A percentile compares a stretch with the other conserved stretches of the same genome.
These are phyloP conservation scores for Beroe ovata DNA, from an alignment of 37 sponge, comb jelly and placozoan species.

Conservation along the genomic window DNA sequence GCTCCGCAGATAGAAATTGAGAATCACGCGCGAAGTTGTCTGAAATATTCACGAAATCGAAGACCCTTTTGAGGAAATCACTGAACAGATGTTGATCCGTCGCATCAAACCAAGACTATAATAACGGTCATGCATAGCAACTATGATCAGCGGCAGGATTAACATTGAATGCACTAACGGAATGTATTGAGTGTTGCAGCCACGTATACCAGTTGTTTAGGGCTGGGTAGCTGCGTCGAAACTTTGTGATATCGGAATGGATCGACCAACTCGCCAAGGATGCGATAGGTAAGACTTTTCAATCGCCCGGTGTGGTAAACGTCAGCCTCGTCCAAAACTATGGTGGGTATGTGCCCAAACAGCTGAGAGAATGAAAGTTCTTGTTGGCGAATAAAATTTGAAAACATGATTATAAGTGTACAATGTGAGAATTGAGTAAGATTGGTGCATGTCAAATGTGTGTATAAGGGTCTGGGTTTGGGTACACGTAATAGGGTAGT, in stretches of 20 bases:
- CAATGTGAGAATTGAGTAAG: no score
- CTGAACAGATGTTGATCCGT: no score
- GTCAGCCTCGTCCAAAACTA: conserved; percentile 59
- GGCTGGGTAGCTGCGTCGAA: conserved; percentile 4
- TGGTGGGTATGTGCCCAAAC: conserved; percentile 49
- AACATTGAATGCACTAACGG: no score
- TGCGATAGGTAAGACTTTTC: conserved; percentile 34
- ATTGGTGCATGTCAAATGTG: no score
- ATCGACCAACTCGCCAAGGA: conserved; percentile 40
- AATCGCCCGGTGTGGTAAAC: conserved; percentile 48
- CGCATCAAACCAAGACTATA: no score
- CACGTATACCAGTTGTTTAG: conserved; percentile 64
- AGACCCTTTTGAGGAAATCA: background rate
- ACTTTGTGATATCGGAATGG: conserved; percentile 15
- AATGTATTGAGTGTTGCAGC: conserved; percentile 46
- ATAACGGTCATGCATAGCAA: no score
- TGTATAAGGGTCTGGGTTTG: no score
- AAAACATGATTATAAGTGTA: no score
- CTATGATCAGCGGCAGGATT: no score
- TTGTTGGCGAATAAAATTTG: background rate
- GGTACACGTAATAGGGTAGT: no score
- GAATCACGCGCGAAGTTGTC: background rate
- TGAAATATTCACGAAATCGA: background rate
- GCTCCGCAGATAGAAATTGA: no score
- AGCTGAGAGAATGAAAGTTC: background rate